Percentiles rank a stretch among this genome's conserved stretches.
phyloP scores from a whole-genome alignment of 2,113 vertebrate species.

The Lophius piscatorius region DNA sequence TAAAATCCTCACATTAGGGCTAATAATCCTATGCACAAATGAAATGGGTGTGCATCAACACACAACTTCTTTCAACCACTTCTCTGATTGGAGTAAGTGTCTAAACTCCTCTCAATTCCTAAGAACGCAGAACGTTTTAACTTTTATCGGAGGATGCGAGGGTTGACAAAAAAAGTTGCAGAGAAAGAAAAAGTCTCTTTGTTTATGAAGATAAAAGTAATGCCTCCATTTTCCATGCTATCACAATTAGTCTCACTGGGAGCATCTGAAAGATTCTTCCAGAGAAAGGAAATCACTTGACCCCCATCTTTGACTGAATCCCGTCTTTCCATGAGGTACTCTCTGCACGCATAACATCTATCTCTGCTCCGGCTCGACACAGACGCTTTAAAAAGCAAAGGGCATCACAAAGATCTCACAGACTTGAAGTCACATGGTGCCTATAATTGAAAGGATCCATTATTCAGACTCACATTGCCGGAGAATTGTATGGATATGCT shows the following conservation, averaged over 20 bases:
- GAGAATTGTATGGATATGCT: constrained; percentile 31
- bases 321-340: constrained; percentile 68
- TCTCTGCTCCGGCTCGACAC: constrained; percentile 56
- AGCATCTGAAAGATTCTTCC: constrained; percentile 67
- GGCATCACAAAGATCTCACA: constrained; percentile 67
- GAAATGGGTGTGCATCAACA: constrained; percentile 9
- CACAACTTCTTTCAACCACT: constrained; percentile 18
- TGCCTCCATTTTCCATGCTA: constrained; percentile 77
- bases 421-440: constrained; percentile 61
- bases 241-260: constrained; percentile 77
- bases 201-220: constrained; percentile 78
- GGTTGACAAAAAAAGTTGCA: constrained; percentile 33
- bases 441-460: constrained; percentile 65
- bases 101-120: constrained; percentile 39
- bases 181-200: constrained; percentile 75
- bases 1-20: no score
- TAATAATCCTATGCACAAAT: no score
- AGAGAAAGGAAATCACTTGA: constrained; percentile 76
- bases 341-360: constrained; percentile 63
- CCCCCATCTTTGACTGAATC: constrained; percentile 65
- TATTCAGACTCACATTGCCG: constrained; percentile 44
- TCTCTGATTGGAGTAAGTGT: background rate
- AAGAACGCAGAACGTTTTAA: constrained; percentile 47
- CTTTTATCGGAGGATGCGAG: constrained; percentile 41
- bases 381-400: constrained; percentile 64